phyloP scores from a whole-genome alignment of 2,888 invertebrate species.

The Yponomeuta evonymella region DNA sequence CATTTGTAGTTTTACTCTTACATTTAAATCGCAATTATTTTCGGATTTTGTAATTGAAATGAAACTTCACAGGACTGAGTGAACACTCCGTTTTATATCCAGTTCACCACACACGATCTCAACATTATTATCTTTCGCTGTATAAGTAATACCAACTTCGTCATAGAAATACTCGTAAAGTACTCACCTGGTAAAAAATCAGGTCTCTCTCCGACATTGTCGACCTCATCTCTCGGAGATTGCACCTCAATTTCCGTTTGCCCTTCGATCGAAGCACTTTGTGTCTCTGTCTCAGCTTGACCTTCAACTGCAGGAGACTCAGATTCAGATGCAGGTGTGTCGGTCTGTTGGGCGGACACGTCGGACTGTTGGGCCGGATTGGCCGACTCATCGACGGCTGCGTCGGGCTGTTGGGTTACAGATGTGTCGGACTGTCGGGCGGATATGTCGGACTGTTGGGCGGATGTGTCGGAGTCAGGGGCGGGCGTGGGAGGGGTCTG shows the following conservation, averaged over 20 bases:
- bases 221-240: constrained; percentile 23
- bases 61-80: too few relatives aligned
- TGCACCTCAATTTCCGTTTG: background rate
- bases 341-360: background rate
- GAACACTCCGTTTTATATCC: too few relatives aligned
- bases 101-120: too few relatives aligned
- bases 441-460: background rate
- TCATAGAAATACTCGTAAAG: background rate
- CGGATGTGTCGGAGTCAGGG: constrained; percentile 25
- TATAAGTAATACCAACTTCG: too few relatives aligned
- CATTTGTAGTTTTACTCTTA: too few relatives aligned
- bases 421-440: background rate
- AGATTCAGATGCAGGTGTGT: background rate
- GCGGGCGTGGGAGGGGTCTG: constrained; percentile 11
- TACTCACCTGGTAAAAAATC: constrained; percentile 11
- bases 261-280: background rate
- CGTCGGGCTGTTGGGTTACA: background rate
- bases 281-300: background rate
- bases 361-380: background rate
- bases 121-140: too few relatives aligned
- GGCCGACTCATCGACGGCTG: background rate
- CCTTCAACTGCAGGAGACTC: background rate
- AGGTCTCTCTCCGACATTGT: constrained; percentile 23
- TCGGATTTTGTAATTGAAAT: too few relatives aligned
- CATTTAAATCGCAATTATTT: too few relatives aligned